A percentile compares a stretch with the other conserved stretches of the same genome.
Conservation (phyloP, 2,113 vertebrate genomes). For the Zosterops borbonicus region DNA sequence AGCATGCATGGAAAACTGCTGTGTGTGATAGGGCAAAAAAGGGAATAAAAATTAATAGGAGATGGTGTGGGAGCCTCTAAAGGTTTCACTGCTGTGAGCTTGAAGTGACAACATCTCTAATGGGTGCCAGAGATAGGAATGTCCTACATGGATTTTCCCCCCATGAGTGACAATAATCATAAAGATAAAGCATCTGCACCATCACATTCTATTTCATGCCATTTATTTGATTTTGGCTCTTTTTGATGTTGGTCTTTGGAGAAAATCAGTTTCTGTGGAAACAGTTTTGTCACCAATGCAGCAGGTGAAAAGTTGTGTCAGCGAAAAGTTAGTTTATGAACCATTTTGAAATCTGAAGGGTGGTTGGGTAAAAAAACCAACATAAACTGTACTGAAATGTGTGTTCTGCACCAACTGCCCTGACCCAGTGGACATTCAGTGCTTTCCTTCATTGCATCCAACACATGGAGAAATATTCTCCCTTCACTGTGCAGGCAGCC, state of each 20-base stretch:
- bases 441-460: background rate
- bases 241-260: background rate
- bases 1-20: background rate
- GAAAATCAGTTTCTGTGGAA: slow-evolving; percentile 9
- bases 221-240: slow-evolving; percentile 1
- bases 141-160: background rate
- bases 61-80: background rate
- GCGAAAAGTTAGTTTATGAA: background rate
- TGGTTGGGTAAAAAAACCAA: background rate
- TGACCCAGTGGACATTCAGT: background rate
- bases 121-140: background rate
- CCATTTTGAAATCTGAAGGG: background rate
- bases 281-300: background rate
- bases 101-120: slow-evolving; percentile 13
- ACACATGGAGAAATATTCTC: background rate
- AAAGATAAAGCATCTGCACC: background rate
- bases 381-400: background rate
- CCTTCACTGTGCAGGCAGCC: background rate
- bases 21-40: background rate
- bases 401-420: background rate
- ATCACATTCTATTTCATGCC: background rate
- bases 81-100: background rate
- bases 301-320: background rate
- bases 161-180: slow-evolving; percentile 6
- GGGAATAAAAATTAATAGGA: background rate